These are phyloP conservation scores for Euthynnus affinis DNA, from an alignment of 2,797 vertebrate genomes.

Conservation along the genomic window DNA sequence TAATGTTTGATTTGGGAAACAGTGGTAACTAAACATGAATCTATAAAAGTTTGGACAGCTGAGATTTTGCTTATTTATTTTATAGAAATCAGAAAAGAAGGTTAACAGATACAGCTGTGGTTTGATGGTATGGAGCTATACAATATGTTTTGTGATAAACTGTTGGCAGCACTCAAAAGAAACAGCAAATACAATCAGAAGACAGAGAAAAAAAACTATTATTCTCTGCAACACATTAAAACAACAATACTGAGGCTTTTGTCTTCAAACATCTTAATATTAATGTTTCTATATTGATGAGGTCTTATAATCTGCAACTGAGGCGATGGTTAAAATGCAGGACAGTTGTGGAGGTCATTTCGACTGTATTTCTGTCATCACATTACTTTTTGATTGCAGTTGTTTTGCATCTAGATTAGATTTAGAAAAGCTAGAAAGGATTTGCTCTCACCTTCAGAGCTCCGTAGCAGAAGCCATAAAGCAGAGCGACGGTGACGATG, in stretches of 20 bases:
- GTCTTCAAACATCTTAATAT: not conserved
- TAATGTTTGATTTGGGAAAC: not conserved
- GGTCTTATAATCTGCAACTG: not conserved
- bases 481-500: constrained; percentile 92
- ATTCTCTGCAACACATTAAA: not conserved
- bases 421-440: not conserved
- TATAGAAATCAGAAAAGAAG: too few species aligned
- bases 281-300: not conserved
- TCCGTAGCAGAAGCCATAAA: constrained; percentile 98
- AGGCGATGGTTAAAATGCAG: not conserved
- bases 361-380: not conserved
- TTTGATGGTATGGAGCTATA: not conserved
- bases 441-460: constrained; percentile 92
- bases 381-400: not conserved
- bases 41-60: not conserved
- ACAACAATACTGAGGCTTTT: not conserved
- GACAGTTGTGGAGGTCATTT: not conserved
- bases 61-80: not conserved
- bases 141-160: not conserved
- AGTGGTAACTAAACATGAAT: not conserved
- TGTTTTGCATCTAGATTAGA: not conserved
- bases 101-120: not conserved
- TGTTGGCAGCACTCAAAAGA: not conserved
- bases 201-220: not conserved
- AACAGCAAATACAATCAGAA: not conserved